Conservation (phyloP, 1,140 invertebrate species). For the Lepidotrigona ventralis region DNA sequence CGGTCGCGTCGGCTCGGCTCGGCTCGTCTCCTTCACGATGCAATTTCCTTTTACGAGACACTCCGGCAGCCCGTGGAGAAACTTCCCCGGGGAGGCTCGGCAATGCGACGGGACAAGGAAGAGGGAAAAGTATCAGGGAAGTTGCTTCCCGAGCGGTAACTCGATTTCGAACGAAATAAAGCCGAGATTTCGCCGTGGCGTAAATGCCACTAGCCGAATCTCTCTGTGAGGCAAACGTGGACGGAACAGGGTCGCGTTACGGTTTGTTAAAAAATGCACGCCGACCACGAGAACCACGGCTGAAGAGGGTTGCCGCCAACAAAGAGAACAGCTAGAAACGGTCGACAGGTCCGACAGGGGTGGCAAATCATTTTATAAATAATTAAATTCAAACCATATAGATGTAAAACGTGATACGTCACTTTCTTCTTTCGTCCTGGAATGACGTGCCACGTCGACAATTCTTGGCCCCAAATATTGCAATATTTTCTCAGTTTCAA, state of each 20-base stretch:
- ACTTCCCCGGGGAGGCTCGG: slow-evolving; percentile 12
- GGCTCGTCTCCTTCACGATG: slow-evolving; percentile 22
- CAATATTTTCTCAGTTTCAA: too few relatives aligned
- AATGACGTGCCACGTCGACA: too few relatives aligned
- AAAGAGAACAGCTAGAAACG: background rate
- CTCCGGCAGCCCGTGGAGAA: slow-evolving; percentile 21
- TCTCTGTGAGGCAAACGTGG: background rate
- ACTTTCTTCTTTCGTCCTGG: too few relatives aligned
- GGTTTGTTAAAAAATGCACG: slow-evolving; percentile 35
- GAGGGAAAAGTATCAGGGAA: slow-evolving; percentile 18
- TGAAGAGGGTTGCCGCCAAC: background rate
- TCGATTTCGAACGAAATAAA: slow-evolving; percentile 49
- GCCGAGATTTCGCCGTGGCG: slow-evolving; percentile 26
- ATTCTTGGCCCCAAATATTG: too few relatives aligned
- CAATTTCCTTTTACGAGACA: slow-evolving; percentile 51
- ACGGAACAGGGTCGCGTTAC: background rate
- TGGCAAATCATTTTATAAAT: too few relatives aligned
- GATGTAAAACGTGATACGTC: too few relatives aligned
- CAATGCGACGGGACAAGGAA: slow-evolving; percentile 25
- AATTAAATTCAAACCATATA: too few relatives aligned
- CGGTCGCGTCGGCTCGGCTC: slow-evolving; percentile 24
- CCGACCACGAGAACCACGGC: background rate
- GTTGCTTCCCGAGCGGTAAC: slow-evolving; percentile 36
- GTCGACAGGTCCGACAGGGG: too few relatives aligned
- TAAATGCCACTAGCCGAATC: slow-evolving; percentile 22